Base-by-base conservation (phyloP, 2,113 vertebrate genomes). In the Catharus fuscescens region DNA sequence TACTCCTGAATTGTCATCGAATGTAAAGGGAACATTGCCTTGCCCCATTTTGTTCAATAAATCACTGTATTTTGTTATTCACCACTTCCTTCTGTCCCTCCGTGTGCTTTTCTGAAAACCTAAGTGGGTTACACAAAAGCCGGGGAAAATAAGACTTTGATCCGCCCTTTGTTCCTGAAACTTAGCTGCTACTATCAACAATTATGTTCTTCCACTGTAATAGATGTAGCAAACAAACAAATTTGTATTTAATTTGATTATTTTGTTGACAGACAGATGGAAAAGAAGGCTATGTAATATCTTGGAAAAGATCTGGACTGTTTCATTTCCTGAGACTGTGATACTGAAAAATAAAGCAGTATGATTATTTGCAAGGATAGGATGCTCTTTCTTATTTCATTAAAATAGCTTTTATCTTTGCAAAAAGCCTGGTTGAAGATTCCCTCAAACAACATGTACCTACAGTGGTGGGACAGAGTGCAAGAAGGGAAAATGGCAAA, bases 1-100 rank as follows among this genome's bases (percentile, higher is more conserved):
- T 97, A 94, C 70, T 96, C 86, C 70, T 93, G 92, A 90, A 85
- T 94, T 96, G 52, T 90, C 91, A 87, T 89, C 65, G 94, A 96
- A 96, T 97, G 95, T 96, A 97, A 96, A 86, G 92, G 91, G 96
- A 98, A 95, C 77, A 95, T 80, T 91, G 90, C 92, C 86, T 97
- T 97, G 96, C 95, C 88, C 71, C 65, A 18, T 92, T 86, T 95
- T 87, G 92, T 96, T 97, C 66, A 98, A 98, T 98, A 98, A 98
- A 98, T 52, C n/a, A 2, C 86, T 91, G 86, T 77, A 40, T 97
- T 97, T 98, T 81, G 92, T 98, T 97, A 95, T 21, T 90, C 76
- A 73, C 6, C 80, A 14, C 31, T 44, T 95, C 71, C 47, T 92
- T 60, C 70, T 96, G 85, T 70, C 57, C 79, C 44, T 94, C 6